Evolutionary conservation across 2,113 vertebrate genomes (phyloP), one percentile per base, ranked within the genome.

Genomic region (Ia io): DNA sequence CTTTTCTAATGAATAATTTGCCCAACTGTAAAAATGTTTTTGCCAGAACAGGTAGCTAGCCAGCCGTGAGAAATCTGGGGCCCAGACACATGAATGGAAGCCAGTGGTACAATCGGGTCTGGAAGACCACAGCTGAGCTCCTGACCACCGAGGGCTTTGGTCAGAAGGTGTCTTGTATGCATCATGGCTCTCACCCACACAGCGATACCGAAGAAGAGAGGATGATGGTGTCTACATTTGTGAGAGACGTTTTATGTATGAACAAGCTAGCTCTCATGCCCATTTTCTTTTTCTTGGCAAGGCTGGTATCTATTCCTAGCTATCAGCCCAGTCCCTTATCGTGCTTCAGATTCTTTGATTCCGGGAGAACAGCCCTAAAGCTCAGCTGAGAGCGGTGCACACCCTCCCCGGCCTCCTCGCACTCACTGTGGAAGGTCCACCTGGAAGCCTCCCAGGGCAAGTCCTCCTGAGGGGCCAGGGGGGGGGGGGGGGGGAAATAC

Each of bases 1-100:
- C 67, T 88, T 82, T 25, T n/a, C 35, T 56, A 79, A 74, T 78
- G 82, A 94, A 77, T 83, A 84, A 83, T 85, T 82, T 73, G 59
- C 42, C 35, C 1, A 77, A 35, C 30, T 74, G 23, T 90, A 83
- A 80, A 92, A 82, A 59, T 25, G 28, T 83, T 76, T 30, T 78
- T 88, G 80, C 56, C 79, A 77, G 65, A 87, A 71, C 32, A 47
- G 59, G 17, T 70, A 65, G 47, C 14, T n/a, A 51, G 4, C 56
- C 65, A 89, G 74, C 32, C 10, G 1, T 37, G 35, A 93, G 86
- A 95, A 91, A 84, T 53, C 40, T 2, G 47, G 88, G 71, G 32
- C 25, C 67, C 69, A 71, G 74, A 89, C 30, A 84, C 59, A 37
- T 53, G 5, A n/a, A 59, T 25, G 18, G 37, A 87, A 86, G 51